Evolutionary conservation across 2,113 vertebrate species (phyloP).

Genomic region (Ceyx margarethae): DNA sequence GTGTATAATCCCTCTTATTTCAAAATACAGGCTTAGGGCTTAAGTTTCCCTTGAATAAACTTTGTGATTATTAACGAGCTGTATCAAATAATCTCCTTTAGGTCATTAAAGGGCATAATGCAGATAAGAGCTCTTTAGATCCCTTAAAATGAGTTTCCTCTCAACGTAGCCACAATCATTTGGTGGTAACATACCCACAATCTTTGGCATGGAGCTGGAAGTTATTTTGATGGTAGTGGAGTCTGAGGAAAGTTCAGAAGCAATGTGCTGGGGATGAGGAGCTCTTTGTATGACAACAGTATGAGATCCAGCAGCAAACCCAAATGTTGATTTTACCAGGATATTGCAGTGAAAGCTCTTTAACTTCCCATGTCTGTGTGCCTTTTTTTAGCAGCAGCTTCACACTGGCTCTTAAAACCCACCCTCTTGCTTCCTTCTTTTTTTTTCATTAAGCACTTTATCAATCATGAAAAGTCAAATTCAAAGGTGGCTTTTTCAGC

Average conservation of each 20-base stretch:
- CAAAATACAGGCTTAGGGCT: background rate
- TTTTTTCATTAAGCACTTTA: background rate
- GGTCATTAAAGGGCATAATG: background rate
- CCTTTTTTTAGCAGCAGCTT: conserved; percentile 9
- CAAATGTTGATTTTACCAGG: background rate
- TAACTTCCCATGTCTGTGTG: background rate
- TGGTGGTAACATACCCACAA: background rate
- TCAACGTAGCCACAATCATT: background rate
- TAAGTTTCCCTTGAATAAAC: background rate
- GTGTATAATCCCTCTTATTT: background rate
- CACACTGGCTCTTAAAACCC: background rate
- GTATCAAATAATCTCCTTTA: background rate
- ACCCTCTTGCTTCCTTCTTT: background rate
- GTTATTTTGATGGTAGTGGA: background rate
- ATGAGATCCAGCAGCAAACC: background rate
- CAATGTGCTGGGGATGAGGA: background rate
- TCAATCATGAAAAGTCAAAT: background rate
- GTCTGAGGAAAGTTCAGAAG: background rate
- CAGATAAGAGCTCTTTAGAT: background rate
- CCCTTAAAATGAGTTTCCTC: background rate
- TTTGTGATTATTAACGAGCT: background rate
- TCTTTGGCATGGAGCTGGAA: background rate
- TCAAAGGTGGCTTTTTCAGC: background rate
- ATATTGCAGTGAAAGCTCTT: background rate
- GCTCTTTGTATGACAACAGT: background rate